phyloP scores from a whole-genome alignment of 2,113 vertebrate genomes.

The Phyllostomus discolor region DNA sequence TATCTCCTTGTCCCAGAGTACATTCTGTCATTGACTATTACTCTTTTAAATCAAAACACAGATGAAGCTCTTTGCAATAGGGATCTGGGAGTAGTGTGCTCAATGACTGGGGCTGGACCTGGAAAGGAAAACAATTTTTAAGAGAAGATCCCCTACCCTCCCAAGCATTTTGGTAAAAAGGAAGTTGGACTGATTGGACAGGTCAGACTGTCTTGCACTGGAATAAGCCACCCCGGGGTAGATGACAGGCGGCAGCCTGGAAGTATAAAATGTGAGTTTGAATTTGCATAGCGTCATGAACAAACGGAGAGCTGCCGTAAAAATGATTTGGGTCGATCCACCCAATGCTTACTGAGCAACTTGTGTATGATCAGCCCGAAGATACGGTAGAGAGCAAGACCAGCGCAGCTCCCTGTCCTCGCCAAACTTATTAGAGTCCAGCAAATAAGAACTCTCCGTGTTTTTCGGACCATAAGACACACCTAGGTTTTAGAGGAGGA shows the following conservation, averaged over 20 bases:
- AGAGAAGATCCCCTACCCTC: background rate
- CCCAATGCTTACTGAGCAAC: background rate
- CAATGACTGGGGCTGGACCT: background rate
- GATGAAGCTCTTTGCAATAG: background rate
- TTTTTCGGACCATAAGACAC: no score
- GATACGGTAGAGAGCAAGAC: background rate
- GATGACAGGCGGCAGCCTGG: background rate
- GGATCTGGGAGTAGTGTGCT: background rate
- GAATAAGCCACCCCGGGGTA: background rate
- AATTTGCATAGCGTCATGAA: background rate
- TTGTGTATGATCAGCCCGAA: background rate
- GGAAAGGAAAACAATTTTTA: conserved; percentile 16
- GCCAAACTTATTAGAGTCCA: background rate
- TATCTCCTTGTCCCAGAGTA: background rate
- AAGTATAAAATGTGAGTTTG: background rate
- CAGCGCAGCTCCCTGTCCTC: background rate
- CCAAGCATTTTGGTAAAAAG: background rate
- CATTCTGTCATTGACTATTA: background rate
- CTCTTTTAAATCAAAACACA: background rate
- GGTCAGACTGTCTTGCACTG: background rate
- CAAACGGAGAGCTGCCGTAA: background rate
- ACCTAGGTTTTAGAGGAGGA: no score
- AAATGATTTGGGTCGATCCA: background rate
- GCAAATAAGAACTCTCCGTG: background rate
- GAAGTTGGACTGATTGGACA: background rate